These are phyloP conservation scores for Leptopilina clavipes DNA, from an alignment of 1,140 invertebrate species.

Conservation along the genomic window DNA sequence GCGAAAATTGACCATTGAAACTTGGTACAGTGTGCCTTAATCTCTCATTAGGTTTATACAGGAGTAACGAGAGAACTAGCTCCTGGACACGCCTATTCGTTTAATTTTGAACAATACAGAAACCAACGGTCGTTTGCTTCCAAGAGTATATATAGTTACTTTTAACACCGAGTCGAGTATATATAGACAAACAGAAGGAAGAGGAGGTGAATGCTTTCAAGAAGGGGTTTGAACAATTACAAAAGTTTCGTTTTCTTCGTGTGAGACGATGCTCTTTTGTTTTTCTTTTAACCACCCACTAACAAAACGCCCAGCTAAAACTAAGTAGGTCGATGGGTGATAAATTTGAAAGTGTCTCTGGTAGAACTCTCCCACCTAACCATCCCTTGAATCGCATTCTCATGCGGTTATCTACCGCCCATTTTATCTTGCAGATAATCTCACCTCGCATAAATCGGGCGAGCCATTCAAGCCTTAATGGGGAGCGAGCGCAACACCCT, in stretches of 20 bases:
- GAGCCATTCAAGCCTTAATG: slow-evolving; percentile 57
- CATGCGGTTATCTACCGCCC: slow-evolving; percentile 54
- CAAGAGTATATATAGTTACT: slow-evolving; percentile 53
- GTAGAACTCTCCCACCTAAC: slow-evolving; percentile 47
- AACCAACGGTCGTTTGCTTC: slow-evolving; percentile 38
- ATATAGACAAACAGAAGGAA: not conserved
- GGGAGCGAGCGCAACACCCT: slow-evolving; percentile 50
- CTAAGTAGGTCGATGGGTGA: slow-evolving; percentile 67
- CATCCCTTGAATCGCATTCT: slow-evolving; percentile 46
- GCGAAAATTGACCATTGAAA: slow-evolving; percentile 26
- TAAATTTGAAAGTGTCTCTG: slow-evolving; percentile 63
- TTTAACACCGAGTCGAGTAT: slow-evolving; percentile 38
- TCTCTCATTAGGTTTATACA: slow-evolving; percentile 38
- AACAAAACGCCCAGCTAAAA: slow-evolving; percentile 37
- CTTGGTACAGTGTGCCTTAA: slow-evolving; percentile 24
- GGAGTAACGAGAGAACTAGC: slow-evolving; percentile 2
- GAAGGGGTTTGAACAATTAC: slow-evolving; percentile 60
- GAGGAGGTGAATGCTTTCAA: not conserved
- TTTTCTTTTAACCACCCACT: slow-evolving; percentile 10
- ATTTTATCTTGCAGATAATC: slow-evolving; percentile 69
- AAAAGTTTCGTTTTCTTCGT: slow-evolving; percentile 62
- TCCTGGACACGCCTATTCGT: slow-evolving; percentile 57
- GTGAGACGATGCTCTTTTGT: slow-evolving; percentile 23
- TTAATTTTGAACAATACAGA: slow-evolving; percentile 55
- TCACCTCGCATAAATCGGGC: slow-evolving; percentile 63